Evolutionary conservation across 2,888 invertebrate genomes (phyloP), one percentile per base, ranked within the genome.

Genomic region (Cheilosia vulpina): DNA sequence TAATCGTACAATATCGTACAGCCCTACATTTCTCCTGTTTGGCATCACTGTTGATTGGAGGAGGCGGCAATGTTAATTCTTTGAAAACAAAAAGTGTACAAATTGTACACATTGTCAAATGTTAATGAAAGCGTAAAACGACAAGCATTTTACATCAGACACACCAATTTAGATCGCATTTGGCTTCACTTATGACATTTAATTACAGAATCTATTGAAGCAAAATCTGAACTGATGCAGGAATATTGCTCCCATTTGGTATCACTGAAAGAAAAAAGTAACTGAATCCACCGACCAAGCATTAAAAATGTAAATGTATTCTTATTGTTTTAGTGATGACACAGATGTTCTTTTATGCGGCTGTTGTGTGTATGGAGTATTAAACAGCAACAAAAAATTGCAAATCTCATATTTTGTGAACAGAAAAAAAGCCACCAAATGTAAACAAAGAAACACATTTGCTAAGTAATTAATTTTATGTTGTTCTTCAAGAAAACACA

Each of bases 331-430:
- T 38, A 38, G 11, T 38, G 65, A 41, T 58, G 31, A 68, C 52
- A 68, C 66, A 76, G 52, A 41, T 66, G 73, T 55, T 63, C n/a
- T 45, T 34, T 27, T 13, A 13, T 38, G 38, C 11, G 17, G 55
- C 19, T 19, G 7, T 9, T 47, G 17, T 45, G 24, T 41, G 65
- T 41, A 34, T 34, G n/a, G 53, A 66, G 43, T 11, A 43, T 43
- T 19, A 43, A 47, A 66, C 38, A 53, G n/a, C n/a, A 45, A 11
- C 9, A 13, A 50, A 17, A 50, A 50, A 21, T 52, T 52, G 65
- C 38, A 50, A 63, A 38, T 63, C 47, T 47, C n/a, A 55, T 50
- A 38, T 38, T 65, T 65, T 34, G 17, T 15, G 50, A 52, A 24
- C 27, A 24, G 38, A 34, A 21, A 52, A 52, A 27, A 15, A 27